Evolutionary conservation across 2,113 vertebrate genomes (phyloP).

Genomic region (Entosphenus tridentatus): DNA sequence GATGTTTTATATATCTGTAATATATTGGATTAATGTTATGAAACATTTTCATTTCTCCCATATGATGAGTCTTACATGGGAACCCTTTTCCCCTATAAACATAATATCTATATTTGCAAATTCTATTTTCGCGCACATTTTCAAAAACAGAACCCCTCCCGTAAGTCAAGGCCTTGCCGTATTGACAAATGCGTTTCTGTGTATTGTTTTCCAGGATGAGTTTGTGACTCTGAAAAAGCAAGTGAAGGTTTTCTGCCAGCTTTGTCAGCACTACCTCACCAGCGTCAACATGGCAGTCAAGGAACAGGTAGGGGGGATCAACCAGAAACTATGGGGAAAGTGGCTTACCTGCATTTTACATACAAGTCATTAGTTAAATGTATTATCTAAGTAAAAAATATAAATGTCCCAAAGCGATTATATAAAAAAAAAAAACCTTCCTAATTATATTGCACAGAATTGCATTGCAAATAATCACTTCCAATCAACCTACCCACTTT

Average conservation of each 20-base stretch:
- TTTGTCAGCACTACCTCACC: slow-evolving; percentile 94
- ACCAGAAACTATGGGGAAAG: neutral
- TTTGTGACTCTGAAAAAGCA: slow-evolving; percentile 76
- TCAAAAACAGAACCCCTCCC: no score
- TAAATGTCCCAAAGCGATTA: no score
- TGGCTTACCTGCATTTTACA: no score
- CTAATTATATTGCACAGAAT: no score
- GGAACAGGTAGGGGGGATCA: slow-evolving; percentile 48
- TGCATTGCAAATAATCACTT: no score
- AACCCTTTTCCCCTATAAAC: neutral
- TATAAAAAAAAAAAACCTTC: no score
- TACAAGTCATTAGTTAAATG: no score
- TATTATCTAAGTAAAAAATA: no score
- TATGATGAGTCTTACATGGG: no score
- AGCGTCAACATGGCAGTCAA: slow-evolving; percentile 94
- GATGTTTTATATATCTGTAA: neutral
- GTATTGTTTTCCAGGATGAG: slow-evolving; percentile 37
- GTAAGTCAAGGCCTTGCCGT: no score
- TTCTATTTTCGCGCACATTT: no score
- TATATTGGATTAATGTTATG: neutral
- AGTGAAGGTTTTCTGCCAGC: slow-evolving; percentile 92
- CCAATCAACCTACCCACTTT: no score
- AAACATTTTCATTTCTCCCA: neutral
- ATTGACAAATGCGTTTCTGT: slow-evolving; percentile 6
- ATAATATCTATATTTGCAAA: neutral